Base-by-base conservation (phyloP, 2,888 invertebrate species). In the Conchocele bisecta region DNA sequence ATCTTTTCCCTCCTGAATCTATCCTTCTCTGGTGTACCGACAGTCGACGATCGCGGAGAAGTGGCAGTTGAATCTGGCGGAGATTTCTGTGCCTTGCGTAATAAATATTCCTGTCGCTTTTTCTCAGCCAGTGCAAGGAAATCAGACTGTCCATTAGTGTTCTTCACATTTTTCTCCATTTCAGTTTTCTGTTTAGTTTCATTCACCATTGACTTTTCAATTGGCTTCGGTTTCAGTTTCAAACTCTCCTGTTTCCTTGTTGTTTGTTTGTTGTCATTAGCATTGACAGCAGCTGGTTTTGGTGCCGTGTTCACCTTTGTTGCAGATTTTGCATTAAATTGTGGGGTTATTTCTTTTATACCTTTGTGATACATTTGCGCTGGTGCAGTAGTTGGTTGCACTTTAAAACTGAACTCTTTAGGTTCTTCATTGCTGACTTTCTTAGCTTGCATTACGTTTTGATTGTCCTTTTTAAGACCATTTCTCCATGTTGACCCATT, bases 51-150 rank as follows among this genome's bases (percentile, higher is more conserved):
- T 13, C 53, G 35, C 24, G 66, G 66, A 26, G 66, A 41, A 15
- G 70, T 57, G 7, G 70, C 57, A 42, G 66, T 71, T 39, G 79
- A 65, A 33, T 60, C 71, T 5, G 75, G 57, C 15, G 75, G 65
- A 22, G 70, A 61, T 54, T 77, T 67, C 4, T 67, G 68, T 17
- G 71, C 54, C 37, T 65, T 73, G 26, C 79, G 85, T 60, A 85
- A 82, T 17, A 90, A 58, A 61, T 82, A 88, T 37, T 88, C 86
- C 51, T 84, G 87, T 15, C 89, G 59, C 13, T 85, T 85, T 69
- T 85, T 87, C 72, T 89, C 89, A 17, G 89, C 89, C 33, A 85
- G 59, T 5, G 86, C 87, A 37, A 87, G 73, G 69, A 86, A 88
- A 68, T 89, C 85, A 26, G 80, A 76, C 51, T 77, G 68, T 24